Evolutionary conservation across 2,113 vertebrate species (phyloP).

Genomic region (Anarrhichthys ocellatus): DNA sequence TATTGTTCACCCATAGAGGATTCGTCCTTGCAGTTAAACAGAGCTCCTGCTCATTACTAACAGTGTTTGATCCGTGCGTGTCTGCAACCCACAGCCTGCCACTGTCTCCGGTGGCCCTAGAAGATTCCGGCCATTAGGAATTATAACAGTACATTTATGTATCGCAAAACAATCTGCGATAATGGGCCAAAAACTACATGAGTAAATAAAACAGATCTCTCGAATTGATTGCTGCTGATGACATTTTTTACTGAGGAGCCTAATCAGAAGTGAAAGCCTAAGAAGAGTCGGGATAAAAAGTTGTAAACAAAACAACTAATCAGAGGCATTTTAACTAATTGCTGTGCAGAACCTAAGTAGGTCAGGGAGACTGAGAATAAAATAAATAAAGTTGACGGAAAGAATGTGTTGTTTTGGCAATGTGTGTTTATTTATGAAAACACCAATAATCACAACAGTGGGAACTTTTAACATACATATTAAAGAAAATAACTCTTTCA

Average conservation of each 20-base stretch:
- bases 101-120: not conserved
- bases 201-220: not conserved
- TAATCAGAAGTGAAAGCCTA: constrained; percentile 32
- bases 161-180: not conserved
- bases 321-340: constrained; percentile 29
- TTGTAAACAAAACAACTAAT: not conserved
- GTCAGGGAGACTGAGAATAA: constrained; percentile 27
- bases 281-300: not conserved
- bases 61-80: not conserved
- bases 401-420: not conserved
- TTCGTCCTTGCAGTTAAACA: not conserved
- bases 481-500: not conserved
- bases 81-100: no score
- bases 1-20: not conserved
- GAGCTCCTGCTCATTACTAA: not conserved
- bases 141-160: constrained; percentile 4
- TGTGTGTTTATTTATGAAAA: not conserved
- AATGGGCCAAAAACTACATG: not conserved
- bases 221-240: not conserved
- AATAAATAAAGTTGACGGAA: not conserved
- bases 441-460: not conserved
- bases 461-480: not conserved
- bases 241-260: not conserved
- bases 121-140: not conserved
- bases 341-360: constrained; percentile 23